Base-by-base conservation (phyloP, 2,113 vertebrate genomes). In the Mionectes macconnelli region DNA sequence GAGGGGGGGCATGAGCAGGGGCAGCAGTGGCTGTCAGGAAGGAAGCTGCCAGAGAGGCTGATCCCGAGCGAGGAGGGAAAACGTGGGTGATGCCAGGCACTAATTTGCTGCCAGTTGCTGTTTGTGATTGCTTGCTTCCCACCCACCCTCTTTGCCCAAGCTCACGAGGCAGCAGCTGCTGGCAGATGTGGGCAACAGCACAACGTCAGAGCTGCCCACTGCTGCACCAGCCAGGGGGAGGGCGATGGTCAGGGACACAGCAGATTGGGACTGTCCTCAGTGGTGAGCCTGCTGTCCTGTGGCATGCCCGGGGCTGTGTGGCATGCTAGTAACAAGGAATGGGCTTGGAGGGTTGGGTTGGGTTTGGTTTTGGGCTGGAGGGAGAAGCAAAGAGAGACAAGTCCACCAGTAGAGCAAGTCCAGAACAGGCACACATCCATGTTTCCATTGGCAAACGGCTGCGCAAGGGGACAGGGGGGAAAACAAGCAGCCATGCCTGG, bases 11-110 rank as follows among this genome's bases (percentile, higher is more conserved):
- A 89, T 0, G 1, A 84, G 77, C 80, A 83, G 56, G 55, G 74
- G 52, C 20, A 83, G 85, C 6, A 0, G 60, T 84, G 90, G 37
- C 70, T 93, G 68, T 90, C 90, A 87, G 64, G 80, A 88, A 81
- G 87, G 69, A 91, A 93, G 63, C 92, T 92, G 92, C 70, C 78
- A 78, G 59, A 68, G 75, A 92, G 40, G 77, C 66, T 79, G 86
- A 94, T 94, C 75, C 72, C 1, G 0, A 95, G 68, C 2, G 1
- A 73, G 79, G 90, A 81, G 67, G 35, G 63, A 72, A 66, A 94
- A 80, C 0, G 4, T 55, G 80, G 72, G 69, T 89, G 89, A 87
- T 68, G 70, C 86, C 92, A 95, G 72, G 75, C 93, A 74, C 72
- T 94, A 84, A 92, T 92, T 78, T 76, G 60, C 68, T 82, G 80